Evolutionary conservation across 2,888 invertebrate species (phyloP), one percentile per base, ranked within the genome.

Genomic region (Oscheius sp.): DNA sequence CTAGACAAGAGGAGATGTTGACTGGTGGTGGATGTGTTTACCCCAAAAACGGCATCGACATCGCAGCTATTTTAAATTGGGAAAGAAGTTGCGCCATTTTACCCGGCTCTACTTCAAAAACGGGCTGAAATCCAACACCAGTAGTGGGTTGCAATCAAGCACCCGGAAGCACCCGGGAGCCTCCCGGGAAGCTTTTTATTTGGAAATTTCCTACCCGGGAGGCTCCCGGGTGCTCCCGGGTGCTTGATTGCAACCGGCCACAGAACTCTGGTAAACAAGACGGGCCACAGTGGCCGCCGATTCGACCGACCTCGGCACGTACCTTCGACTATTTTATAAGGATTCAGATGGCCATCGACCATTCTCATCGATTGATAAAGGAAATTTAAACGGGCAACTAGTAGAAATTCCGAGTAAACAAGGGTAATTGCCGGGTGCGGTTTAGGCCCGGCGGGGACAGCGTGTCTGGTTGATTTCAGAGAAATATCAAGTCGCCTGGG

Each of bases 201-300:
- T n/a, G n/a, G n/a, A n/a, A n/a, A n/a, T n/a, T n/a, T n/a, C n/a
- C n/a, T n/a, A n/a, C n/a, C n/a, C n/a, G n/a, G n/a, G n/a, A n/a
- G n/a, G n/a, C n/a, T n/a, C n/a, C n/a, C n/a, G n/a, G n/a, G n/a
- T n/a, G n/a, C n/a, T n/a, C n/a, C n/a, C n/a, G n/a, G n/a, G n/a
- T n/a, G n/a, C n/a, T n/a, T n/a, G n/a, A n/a, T n/a, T n/a, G n/a
- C n/a, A n/a, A n/a, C n/a, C n/a, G n/a, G n/a, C n/a, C n/a, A n/a
- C n/a, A n/a, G 45, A 61, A 61, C 61, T 61, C 61, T 61, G 61
- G 61, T 61, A 61, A 61, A 61, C 61, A 61, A 61, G 41, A 61
- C 43, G 43, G 23, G 43, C 43, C 41, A 61, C 61, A n/a, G 61
- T 61, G 43, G 21, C 45, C 21, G 41, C 9, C 35, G 25, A 55